Conservation (phyloP, 2,888 invertebrate genomes). For the Cheilosia urbana region DNA sequence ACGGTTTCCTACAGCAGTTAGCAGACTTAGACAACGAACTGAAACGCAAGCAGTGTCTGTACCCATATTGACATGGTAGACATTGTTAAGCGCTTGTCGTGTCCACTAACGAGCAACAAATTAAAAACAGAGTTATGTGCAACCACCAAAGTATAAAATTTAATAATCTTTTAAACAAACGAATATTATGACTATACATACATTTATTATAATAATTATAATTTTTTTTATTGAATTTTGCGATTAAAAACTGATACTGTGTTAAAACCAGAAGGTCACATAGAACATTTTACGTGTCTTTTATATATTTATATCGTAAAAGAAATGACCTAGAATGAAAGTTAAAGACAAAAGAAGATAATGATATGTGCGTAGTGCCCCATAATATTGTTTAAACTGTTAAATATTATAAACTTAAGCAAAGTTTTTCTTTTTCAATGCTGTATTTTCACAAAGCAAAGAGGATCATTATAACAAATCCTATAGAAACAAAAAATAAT, state of each 20-base stretch:
- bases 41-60: slow-evolving; percentile 84
- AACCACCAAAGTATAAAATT: slow-evolving; percentile 74
- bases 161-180: slow-evolving; percentile 62
- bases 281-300: slow-evolving; percentile 49
- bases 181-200: slow-evolving; percentile 51
- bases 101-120: slow-evolving; percentile 45
- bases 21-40: slow-evolving; percentile 88
- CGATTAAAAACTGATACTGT: slow-evolving; percentile 57
- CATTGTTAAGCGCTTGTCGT: slow-evolving; percentile 8
- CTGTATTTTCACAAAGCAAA: slow-evolving; percentile 64
- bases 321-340: slow-evolving; percentile 1
- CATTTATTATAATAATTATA: slow-evolving; percentile 25
- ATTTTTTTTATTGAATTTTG: slow-evolving; percentile 49
- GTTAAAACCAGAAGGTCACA: slow-evolving; percentile 51
- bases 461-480: slow-evolving; percentile 32
- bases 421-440: slow-evolving; percentile 30
- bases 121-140: slow-evolving; percentile 55
- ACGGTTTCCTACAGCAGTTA: slow-evolving; percentile 91
- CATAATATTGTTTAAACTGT: slow-evolving; percentile 22
- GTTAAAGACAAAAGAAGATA: slow-evolving; percentile 7
- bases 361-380: slow-evolving; percentile 16
- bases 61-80: slow-evolving; percentile 79
- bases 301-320: slow-evolving; percentile 56
- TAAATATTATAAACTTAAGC: slow-evolving; percentile 26
- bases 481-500: slow-evolving; percentile 19